These are phyloP conservation scores for Chloroclysta siterata DNA, from an alignment of 2,888 invertebrate genomes.

Conservation along the genomic window DNA sequence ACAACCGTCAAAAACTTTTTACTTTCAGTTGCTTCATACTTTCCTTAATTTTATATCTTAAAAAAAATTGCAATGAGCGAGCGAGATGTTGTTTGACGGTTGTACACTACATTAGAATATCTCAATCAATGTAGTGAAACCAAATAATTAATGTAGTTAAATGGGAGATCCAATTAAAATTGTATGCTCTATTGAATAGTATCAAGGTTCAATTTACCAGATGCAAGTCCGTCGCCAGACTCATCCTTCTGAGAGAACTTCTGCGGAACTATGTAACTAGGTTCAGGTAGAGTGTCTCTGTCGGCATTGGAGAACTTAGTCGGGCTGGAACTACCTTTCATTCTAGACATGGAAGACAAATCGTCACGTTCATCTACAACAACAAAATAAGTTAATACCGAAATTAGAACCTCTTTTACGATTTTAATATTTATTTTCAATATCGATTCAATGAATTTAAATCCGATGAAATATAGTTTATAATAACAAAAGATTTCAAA, in stretches of 20 bases:
- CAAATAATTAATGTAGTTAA: no score
- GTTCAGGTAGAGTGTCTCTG: constrained; percentile 26
- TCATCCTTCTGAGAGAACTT: constrained; percentile 52
- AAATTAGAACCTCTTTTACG: no score
- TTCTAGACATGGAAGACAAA: constrained; percentile 44
- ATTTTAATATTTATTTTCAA: no score
- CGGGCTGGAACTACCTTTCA: constrained; percentile 37
- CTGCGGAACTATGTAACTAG: constrained; percentile 47
- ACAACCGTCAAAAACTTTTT: no score
- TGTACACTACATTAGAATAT: no score
- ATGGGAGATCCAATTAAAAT: background rate
- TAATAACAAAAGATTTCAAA: no score
- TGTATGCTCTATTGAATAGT: background rate
- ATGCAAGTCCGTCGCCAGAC: constrained; percentile 32
- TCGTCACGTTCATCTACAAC: constrained; percentile 69
- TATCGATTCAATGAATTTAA: no score
- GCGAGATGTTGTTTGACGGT: no score
- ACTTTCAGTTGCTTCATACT: no score
- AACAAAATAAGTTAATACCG: background rate
- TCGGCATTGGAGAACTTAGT: constrained; percentile 54
- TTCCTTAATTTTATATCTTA: no score
- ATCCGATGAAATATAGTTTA: no score
- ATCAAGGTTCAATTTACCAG: constrained; percentile 42
- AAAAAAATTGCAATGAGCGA: no score
- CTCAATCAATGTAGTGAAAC: background rate